Evolutionary conservation across 2,113 vertebrate species (phyloP), one percentile per base, ranked within the genome.

Genomic region (Numida meleagris): DNA sequence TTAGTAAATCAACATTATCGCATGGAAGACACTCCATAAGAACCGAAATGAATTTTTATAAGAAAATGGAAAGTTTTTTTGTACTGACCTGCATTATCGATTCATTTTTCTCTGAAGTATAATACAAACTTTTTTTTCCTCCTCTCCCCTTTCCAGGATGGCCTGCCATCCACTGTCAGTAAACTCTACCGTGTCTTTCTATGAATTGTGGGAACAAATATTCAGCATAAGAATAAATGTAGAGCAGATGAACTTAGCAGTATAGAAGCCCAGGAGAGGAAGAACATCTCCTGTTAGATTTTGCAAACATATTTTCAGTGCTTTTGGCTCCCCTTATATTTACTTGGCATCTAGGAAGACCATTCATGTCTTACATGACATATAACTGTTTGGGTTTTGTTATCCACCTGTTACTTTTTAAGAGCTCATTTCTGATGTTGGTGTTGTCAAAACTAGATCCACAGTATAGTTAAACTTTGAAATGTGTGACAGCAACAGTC

Each of bases 141-240:
- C 14, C 3, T 14, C 6, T 6, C 17, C 4, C 2, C 4, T 24
- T 13, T 18, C 6, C 3, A 36, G 58, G 34, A 19, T 31, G 14
- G 21, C 42, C 20, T 67, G 4, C 2, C n/a, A 17, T n/a, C 8
- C 6, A 8, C 24, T 19, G 5, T 27, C 40, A 53, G 14, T 50
- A 62, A 77, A 48, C 86, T 86, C 13, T 74, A 66, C 9, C 5
- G 3, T 3, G 9, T 23, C 27, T 77, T 70, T 17, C 4, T 74
- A 66, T 48, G 34, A 68, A 16, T n/a, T 10, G 15, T 24, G 14
- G n/a, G 15, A 68, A n/a, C 15, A 46, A 46, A 24, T 68, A 31
- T 68, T 48, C 33, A 25, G 14, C 24, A 25, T 48, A 25, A 48
- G 33, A 68, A 68, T 34, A 68, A 46, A 68, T 24, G 9, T 46